Evolutionary conservation across 2,888 invertebrate species (phyloP), one percentile per base, ranked within the genome.

Genomic region (Alloplasta piceator): DNA sequence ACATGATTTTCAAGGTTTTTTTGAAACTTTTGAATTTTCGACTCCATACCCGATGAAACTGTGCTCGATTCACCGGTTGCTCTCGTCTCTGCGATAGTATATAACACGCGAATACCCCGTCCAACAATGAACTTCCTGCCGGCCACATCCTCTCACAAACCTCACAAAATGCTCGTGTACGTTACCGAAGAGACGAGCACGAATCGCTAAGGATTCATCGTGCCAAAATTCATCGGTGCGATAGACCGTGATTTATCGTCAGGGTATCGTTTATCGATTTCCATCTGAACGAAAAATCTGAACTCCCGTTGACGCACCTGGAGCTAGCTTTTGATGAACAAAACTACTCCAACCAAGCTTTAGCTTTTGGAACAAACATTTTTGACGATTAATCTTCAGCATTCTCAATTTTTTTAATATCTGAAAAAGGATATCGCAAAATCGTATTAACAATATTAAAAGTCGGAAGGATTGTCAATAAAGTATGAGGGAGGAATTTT

Each of bases 91-190:
- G 88, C 86, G 87, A 89, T 84, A 84, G 83, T 86, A 87, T 87
- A 87, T 84, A 82, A 78, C 84, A 85, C 85, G 85, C 86, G 50
- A 77, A 74, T 64, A 73, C 66, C 60, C 52, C 64, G 80, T 73
- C 77, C 75, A 81, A 90, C 91, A 90, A 91, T 91, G 89, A 88
- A 90, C 90, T 90, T 91, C 91, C 91, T 90, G 90, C 78, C 83
- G 86, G 84, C 85, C 87, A 88, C 89, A 90, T 90, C 90, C 90
- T 90, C 88, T 90, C 85, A 85, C 83, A 73, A 81, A 80, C 77
- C 26, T 26, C 26, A 26, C 26, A 26, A 26, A 26, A 74, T 73
- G 76, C 75, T 64, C 6, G 70, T 43, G 46, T 71, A 71, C 67
- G 83, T 78, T 84, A 84, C 84, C 84, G 82, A 82, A 85, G 84